Base-by-base conservation (phyloP, 2,888 invertebrate species). In the Halocaridina rubra region DNA sequence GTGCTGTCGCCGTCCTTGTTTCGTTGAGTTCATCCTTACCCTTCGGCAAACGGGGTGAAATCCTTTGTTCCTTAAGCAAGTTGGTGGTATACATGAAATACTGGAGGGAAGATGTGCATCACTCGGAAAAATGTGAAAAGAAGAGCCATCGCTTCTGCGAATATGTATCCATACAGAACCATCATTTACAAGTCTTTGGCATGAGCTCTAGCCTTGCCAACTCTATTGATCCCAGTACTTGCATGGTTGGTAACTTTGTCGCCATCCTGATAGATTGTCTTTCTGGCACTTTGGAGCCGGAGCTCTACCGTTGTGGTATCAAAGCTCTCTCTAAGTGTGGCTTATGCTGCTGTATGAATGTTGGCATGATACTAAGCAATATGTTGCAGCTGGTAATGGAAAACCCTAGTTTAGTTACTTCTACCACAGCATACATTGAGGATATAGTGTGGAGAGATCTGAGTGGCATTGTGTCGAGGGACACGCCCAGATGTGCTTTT, bases 291-390 rank as follows among this genome's bases (percentile, higher is more conserved):
- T 22, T 53, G 57, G 79, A 80, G 19, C n/a, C 22, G 29, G 75
- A 84, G 7, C 19, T 80, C n/a, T 46, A 74, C 29, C 19, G 19
- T 5, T 24, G 46, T 19, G n/a, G 61, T 27, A 33, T 84, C 19
- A 72, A 33, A 33, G 74, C 79, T 19, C 29, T 84, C 13, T 61
- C 79, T 4, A 74, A 57, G 30, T 84, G 84, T 75, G 84, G 84
- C n/a, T 33, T 84, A n/a, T 84, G 84, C 59, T 84, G 84, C 19
- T 84, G 84, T 24, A 80, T 84, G 84, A 84, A 33, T 33, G 64
- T 75, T 7, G 64, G 67, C 22, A 64, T 33, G 24, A 46, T 84
- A 19, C 24, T 84, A 1, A 57, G 75, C n/a, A 84, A 74, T 13
- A 39, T 84, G 4, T 67, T 80, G 33, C 61, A 74, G 53, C 32